A percentile compares a stretch with the other conserved stretches of the same genome.
phyloP scores from a whole-genome alignment of 1,140 invertebrate species.

The Carposina sasakii region DNA sequence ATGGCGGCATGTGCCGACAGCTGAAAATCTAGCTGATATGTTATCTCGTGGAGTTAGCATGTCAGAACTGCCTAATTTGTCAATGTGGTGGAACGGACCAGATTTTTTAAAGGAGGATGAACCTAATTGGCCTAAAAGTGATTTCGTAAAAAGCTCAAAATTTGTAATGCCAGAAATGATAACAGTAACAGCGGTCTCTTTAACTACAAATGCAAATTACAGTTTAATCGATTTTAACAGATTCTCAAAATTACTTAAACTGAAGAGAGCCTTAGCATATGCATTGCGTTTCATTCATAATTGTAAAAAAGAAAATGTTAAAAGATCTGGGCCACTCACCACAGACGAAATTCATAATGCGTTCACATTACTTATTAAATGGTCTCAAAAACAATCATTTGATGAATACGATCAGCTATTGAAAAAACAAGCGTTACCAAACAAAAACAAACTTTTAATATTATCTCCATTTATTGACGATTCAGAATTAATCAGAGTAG shows the following conservation, averaged over 20 bases:
- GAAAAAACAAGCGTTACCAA: neutral
- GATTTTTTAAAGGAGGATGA: conserved; percentile 3
- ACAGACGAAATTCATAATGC: conserved; percentile 2
- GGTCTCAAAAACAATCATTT: conserved; percentile 1
- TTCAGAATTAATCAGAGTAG: conserved; percentile 40
- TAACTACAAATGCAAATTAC: neutral
- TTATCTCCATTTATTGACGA: conserved; percentile 44
- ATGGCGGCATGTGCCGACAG: conserved; percentile 37
- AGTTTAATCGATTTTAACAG: neutral
- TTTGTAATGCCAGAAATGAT: neutral
- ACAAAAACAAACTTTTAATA: neutral
- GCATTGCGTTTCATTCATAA: no score
- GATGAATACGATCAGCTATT: neutral
- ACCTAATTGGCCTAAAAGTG: conserved; percentile 2
- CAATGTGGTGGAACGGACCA: conserved; percentile 6
- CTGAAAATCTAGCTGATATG: conserved; percentile 43
- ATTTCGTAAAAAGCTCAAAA: neutral
- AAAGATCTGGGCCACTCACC: no score
- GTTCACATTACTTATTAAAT: neutral
- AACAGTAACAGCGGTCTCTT: neutral
- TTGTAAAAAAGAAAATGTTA: no score
- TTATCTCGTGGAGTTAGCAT: conserved; percentile 27
- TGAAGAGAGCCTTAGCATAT: no score
- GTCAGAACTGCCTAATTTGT: neutral
- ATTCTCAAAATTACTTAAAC: conserved; percentile 6